Percentiles rank a stretch among this genome's conserved stretches.
Conservation (phyloP, 2,797 vertebrate genomes). For the Cheirogaleus major region DNA sequence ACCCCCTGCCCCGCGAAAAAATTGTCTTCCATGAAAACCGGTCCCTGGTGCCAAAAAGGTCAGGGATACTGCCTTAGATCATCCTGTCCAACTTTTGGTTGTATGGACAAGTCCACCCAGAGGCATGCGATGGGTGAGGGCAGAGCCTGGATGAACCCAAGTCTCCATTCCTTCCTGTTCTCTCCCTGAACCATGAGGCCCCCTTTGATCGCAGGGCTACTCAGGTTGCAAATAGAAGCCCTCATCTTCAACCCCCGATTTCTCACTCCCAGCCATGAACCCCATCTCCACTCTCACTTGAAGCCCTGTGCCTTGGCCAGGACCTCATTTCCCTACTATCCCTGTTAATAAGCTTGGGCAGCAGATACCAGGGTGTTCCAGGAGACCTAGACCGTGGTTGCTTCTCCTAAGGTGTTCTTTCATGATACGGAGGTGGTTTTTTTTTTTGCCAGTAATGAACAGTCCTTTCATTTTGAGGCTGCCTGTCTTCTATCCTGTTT, state of each 20-base stretch:
- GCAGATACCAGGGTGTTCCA: background rate
- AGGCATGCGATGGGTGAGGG: background rate
- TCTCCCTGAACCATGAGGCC: background rate
- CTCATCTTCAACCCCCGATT: background rate
- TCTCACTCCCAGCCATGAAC: background rate
- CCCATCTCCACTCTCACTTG: background rate
- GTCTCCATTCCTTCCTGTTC: background rate
- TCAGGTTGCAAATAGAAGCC: background rate
- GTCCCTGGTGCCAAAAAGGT: too few species aligned
- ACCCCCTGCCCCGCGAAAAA: too few species aligned
- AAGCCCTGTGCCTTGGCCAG: background rate
- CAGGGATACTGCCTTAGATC: background rate
- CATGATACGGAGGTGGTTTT: background rate
- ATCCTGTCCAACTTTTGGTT: background rate
- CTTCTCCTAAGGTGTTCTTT: background rate
- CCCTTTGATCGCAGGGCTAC: background rate
- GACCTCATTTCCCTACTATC: background rate
- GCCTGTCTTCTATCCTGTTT: background rate
- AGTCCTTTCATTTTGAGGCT: background rate
- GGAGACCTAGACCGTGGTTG: background rate
- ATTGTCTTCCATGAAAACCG: too few species aligned
- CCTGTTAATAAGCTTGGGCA: background rate
- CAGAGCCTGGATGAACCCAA: background rate
- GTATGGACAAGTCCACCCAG: background rate
- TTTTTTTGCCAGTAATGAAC: background rate